Conservation (phyloP, 2,797 vertebrate genomes). For the Alca torda region DNA sequence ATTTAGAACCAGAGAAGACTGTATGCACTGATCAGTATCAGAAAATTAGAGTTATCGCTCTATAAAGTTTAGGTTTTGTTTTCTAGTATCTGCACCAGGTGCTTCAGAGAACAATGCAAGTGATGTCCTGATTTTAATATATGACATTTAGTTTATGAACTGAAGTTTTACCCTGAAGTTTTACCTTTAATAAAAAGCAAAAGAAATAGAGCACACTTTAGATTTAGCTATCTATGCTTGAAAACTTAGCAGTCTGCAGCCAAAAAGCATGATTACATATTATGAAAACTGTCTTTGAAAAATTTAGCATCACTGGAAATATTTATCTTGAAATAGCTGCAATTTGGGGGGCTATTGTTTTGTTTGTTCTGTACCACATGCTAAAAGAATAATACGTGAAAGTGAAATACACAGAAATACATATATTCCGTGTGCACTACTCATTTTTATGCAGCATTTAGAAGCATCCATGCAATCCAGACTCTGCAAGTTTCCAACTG, state of each 20-base stretch:
- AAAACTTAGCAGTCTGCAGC: background rate
- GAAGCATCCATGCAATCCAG: background rate
- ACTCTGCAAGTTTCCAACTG: background rate
- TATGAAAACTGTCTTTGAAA: background rate
- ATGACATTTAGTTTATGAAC: background rate
- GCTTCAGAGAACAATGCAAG: background rate
- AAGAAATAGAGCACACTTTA: background rate
- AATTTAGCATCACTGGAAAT: background rate
- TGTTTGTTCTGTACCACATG: background rate
- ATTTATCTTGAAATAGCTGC: background rate
- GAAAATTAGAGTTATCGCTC: background rate
- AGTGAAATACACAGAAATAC: background rate
- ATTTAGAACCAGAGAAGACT: background rate
- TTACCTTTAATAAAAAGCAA: background rate
- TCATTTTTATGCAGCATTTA: background rate
- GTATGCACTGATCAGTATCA: background rate
- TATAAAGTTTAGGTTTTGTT: background rate
- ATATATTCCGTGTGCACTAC: rapidly evolving
- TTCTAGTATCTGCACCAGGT: background rate
- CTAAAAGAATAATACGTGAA: background rate
- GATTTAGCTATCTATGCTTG: background rate
- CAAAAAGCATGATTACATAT: background rate
- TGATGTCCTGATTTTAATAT: background rate
- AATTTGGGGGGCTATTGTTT: background rate
- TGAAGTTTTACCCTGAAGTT: background rate